Evolutionary conservation across 2,113 vertebrate genomes (phyloP).

Genomic region (Upupa epops): DNA sequence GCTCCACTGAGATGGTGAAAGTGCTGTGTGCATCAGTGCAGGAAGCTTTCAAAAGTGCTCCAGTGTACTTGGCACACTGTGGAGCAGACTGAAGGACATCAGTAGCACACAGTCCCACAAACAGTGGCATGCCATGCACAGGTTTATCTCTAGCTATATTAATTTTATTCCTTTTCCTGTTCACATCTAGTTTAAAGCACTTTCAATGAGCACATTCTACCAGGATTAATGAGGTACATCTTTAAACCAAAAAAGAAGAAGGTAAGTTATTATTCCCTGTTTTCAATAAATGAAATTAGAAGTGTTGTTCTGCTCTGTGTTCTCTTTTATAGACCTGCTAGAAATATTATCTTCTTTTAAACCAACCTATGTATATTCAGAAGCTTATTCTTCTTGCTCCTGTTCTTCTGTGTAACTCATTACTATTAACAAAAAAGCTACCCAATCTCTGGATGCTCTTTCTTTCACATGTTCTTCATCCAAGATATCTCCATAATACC

Average conservation of each 20-base stretch:
- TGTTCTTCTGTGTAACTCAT: not conserved
- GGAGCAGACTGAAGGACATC: not conserved
- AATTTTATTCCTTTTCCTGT: not conserved
- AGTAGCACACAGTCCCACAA: not conserved
- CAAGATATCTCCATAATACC: not conserved
- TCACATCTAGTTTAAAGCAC: not conserved
- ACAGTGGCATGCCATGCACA: fast-evolving
- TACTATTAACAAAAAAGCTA: not conserved
- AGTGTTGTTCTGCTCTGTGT: not conserved
- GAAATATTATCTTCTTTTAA: conserved; percentile 15
- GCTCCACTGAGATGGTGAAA: not conserved
- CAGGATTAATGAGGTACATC: not conserved
- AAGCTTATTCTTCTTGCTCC: not conserved
- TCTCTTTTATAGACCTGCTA: conserved; percentile 6
- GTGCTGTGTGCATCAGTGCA: not conserved
- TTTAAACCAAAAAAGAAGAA: not conserved
- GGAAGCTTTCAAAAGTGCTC: not conserved
- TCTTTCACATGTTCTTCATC: not conserved
- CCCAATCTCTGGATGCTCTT: not conserved
- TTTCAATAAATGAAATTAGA: not conserved
- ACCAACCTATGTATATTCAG: not conserved
- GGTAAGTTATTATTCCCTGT: not conserved
- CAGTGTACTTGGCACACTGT: fast-evolving
- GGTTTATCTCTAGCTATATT: not conserved
- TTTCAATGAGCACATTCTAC: not conserved